Percentiles rank a stretch among this genome's conserved stretches.
These are phyloP conservation scores for Delphinapterus leucas DNA, from an alignment of 2,113 vertebrate species.

Conservation along the genomic window DNA sequence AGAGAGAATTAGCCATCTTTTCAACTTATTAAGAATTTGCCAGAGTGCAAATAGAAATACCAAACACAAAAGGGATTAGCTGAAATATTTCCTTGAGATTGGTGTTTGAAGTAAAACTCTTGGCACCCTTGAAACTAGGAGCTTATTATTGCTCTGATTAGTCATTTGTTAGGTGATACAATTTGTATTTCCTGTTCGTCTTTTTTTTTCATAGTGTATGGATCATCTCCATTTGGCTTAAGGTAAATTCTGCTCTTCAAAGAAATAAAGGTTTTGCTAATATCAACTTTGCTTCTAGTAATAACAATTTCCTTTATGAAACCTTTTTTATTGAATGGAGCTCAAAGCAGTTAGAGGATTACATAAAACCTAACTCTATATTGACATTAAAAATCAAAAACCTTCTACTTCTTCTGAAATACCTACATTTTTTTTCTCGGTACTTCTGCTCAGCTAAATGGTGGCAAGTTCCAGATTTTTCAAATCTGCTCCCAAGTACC, in stretches of 20 bases:
- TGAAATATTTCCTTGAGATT: neutral
- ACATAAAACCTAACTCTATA: neutral
- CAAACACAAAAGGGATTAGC: constrained; percentile 43
- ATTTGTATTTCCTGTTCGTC: neutral
- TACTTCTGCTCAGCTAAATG: neutral
- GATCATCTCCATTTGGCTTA: neutral
- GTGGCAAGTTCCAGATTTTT: neutral
- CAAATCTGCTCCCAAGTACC: neutral
- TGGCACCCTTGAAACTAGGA: neutral
- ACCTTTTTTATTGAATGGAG: neutral
- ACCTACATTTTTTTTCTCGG: neutral
- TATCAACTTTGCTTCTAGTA: neutral
- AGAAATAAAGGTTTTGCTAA: neutral
- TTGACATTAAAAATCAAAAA: neutral
- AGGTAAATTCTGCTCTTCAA: constrained; percentile 7
- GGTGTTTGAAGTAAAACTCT: constrained; percentile 46
- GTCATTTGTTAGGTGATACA: neutral
- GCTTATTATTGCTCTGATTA: constrained; percentile 1
- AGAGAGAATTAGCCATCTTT: constrained; percentile 47
- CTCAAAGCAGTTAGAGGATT: neutral
- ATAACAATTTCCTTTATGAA: constrained; percentile 11
- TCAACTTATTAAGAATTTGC: neutral
- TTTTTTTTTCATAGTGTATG: neutral
- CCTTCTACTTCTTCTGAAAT: neutral
- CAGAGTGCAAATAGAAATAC: neutral